Evolutionary conservation across 2,888 invertebrate species (phyloP), one percentile per base, ranked within the genome.

Genomic region (Trissoscelio sp.): DNA sequence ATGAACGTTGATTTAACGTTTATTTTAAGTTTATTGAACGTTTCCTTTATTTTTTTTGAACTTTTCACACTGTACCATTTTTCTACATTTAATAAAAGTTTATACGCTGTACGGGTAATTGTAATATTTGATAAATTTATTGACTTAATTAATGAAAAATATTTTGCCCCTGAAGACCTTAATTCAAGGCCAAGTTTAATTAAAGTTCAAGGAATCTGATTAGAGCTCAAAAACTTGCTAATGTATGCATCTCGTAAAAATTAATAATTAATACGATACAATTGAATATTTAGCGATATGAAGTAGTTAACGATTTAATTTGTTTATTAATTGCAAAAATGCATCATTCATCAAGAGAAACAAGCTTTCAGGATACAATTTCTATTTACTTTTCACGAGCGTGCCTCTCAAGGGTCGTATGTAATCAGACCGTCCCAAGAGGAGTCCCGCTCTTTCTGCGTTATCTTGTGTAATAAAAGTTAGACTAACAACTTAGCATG

Each of bases 351-450:
- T 34, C 9, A 34, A 44, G 44, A 39, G 20, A 22, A 28, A 39
- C 34, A 18, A 60, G 31, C 37, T 58, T 70, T 58, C 4, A 24
- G 48, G 24, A 39, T 51, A 57, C 18, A 51, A 48, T 58, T 70
- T 70, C 70, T 70, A 51, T 60, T 70, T 70, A 60, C 58, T 51
- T 70, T 48, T 58, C 70, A 70, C 58, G 51, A 70, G 16, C 39
- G 24, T 31, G 28, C 28, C 60, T 58, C 70, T 60, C 72, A 42
- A 51, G 72, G 72, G 72, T 60, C 72, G 51, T 42, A 51, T 60
- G 51, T 51, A 72, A 72, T 72, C 72, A 72, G 72, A 62, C 48
- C 7, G 6, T 72, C 72, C 60, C 72, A 42, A 20, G 60, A 53
- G 72, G 16, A 31, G 22, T 12, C 3, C 28, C 31, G 46, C 46